These are phyloP conservation scores for Cepaea hortensis DNA, from an alignment of 2,888 invertebrate genomes.

Conservation along the genomic window DNA sequence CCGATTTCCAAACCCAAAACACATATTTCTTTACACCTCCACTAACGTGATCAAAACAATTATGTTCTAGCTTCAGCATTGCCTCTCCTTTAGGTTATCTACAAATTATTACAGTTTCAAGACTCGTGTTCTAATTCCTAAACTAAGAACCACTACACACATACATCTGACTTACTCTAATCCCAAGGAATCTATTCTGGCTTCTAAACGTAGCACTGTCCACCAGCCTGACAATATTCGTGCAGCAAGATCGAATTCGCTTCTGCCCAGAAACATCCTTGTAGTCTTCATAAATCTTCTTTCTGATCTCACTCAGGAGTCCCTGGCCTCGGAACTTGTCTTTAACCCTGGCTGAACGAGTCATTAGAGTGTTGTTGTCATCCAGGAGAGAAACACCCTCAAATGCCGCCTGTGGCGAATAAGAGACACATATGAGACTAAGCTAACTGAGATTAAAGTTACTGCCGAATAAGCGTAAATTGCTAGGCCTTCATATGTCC, in stretches of 20 bases:
- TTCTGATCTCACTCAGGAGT: conserved; percentile 1
- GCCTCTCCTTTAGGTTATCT: too few species aligned
- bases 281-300: conserved; percentile 22
- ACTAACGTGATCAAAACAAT: too few species aligned
- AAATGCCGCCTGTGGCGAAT: conserved; percentile 9
- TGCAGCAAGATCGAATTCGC: conserved; percentile 25
- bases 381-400: conserved; percentile 35
- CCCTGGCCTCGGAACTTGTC: conserved; percentile 21
- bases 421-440: neutral
- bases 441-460: too few species aligned
- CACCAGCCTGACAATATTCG: conserved; percentile 27
- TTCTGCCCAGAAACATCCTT: conserved; percentile 26
- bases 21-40: too few species aligned
- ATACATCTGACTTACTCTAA: neutral
- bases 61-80: too few species aligned
- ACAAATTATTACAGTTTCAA: too few species aligned
- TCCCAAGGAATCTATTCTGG: neutral
- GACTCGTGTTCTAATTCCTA: too few species aligned
- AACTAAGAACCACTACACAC: too few species aligned
- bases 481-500: too few species aligned
- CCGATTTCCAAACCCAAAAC: too few species aligned
- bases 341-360: conserved; percentile 39
- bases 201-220: conserved; percentile 28
- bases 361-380: conserved; percentile 29
- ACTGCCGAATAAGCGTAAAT: too few species aligned